Evolutionary conservation across 2,113 vertebrate genomes (phyloP).

Genomic region (Pelmatolapia mariae): DNA sequence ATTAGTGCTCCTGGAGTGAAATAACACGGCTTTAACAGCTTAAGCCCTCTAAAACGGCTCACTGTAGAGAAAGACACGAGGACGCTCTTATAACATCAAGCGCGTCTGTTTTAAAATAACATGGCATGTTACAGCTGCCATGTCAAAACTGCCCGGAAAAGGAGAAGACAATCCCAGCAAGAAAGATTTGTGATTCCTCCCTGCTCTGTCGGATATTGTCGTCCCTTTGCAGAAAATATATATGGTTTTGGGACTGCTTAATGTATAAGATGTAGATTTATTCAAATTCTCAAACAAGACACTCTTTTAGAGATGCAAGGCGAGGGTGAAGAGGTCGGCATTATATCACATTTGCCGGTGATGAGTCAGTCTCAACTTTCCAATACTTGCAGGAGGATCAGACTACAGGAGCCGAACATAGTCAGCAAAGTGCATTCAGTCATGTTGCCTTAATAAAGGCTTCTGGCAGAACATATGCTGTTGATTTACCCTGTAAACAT

Average conservation of each 20-base stretch:
- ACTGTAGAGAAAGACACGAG: neutral
- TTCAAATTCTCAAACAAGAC: neutral
- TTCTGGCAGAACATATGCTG: neutral
- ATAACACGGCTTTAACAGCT: constrained; percentile 21
- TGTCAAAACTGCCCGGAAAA: neutral
- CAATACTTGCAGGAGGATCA: neutral
- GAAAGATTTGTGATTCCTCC: neutral
- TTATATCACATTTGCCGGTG: neutral
- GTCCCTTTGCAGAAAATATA: neutral
- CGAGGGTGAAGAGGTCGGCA: neutral
- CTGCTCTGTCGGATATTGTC: neutral
- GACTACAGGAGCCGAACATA: neutral
- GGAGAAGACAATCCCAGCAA: neutral
- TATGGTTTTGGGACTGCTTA: neutral
- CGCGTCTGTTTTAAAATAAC: neutral
- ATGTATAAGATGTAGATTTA: neutral
- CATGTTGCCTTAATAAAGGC: neutral
- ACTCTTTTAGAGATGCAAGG: neutral
- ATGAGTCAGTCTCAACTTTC: neutral
- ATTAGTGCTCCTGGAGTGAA: constrained; percentile 41
- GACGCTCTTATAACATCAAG: neutral
- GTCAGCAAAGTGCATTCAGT: neutral
- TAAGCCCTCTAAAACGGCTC: neutral
- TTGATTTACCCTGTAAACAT: neutral
- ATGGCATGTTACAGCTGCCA: neutral